Evolutionary conservation across 1,140 invertebrate species (phyloP), one percentile per base, ranked within the genome.

Genomic region (Holotrichia oblita): DNA sequence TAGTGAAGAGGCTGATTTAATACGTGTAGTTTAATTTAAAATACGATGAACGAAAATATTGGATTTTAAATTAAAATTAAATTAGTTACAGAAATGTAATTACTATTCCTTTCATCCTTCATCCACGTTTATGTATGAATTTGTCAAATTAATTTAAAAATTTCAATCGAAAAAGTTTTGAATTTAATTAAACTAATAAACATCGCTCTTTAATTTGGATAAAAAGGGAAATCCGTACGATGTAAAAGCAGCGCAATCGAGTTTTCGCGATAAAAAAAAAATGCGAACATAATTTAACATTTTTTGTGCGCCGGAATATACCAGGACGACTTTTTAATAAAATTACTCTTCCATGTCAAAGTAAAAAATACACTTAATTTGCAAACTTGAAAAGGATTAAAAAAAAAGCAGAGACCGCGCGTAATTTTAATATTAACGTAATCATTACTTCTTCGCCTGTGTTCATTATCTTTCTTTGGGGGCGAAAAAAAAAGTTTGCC

Each of bases 341-440:
- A 48, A 48, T 48, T 48, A 48, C 44, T 48, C 44, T 12, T 48
- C 6, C 12, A 48, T n/a, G 44, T 48, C 44, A 48, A 48, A 48
- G 44, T 48, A 48, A 48, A 48, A 48, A 12, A 48, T 48, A 48
- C 44, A 14, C 44, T 48, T 48, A 48, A 48, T 48, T 48, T 48
- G 44, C 12, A 48, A 48, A 48, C 44, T 48, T 48, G 44, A 12
- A 48, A 48, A 48, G 44, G 44, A 48, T 48, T 48, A 48, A 12
- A 48, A 48, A n/a, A n/a, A 48, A 48, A 48, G n/a, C 12, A 48
- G 44, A n/a, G 12, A 12, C 44, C 8, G 44, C 12, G 44, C 44
- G 44, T 48, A 48, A 48, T 48, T 48, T 48, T 48, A 48, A 48
- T 48, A 48, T 48, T 48, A 48, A 48, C 44, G 44, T 48, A 48